Evolutionary conservation across 2,888 invertebrate species (phyloP).

Genomic region (Tineola bisselliella): DNA sequence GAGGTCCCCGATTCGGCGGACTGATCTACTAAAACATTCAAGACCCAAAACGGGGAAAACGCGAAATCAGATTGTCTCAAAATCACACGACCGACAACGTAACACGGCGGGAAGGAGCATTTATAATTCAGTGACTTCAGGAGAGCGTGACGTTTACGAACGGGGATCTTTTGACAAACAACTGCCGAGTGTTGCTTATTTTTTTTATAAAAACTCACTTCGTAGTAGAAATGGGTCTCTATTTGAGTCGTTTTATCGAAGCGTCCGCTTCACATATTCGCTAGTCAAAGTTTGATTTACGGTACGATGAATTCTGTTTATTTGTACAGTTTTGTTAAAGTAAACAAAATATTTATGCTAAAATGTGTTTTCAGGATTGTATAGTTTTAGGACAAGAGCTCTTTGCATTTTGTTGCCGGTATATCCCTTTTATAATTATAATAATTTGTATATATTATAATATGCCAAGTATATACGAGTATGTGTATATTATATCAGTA

Average conservation of each 20-base stretch:
- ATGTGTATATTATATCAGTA: no score
- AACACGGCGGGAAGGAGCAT: conserved; percentile 45
- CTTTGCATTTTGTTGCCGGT: not conserved
- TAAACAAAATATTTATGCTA: conserved; percentile 4
- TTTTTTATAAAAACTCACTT: conserved; percentile 9
- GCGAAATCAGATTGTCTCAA: conserved; percentile 67
- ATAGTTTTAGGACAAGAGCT: not conserved
- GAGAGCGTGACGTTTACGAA: conserved; percentile 24
- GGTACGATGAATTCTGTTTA: conserved; percentile 2
- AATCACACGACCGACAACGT: conserved; percentile 60
- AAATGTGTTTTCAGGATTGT: conserved; percentile 2
- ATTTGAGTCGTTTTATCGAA: conserved; percentile 10
- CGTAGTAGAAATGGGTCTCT: not conserved
- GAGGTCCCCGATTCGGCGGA: conserved; percentile 36
- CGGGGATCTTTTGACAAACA: conserved; percentile 33
- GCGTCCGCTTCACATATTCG: conserved; percentile 5
- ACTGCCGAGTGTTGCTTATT: conserved; percentile 3
- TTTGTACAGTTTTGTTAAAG: conserved; percentile 7
- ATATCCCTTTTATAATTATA: not conserved
- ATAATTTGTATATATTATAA: no score
- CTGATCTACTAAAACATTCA: conserved; percentile 61
- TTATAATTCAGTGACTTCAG: conserved; percentile 49
- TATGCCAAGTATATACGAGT: no score
- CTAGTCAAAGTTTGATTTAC: conserved; percentile 11
- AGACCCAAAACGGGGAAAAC: conserved; percentile 52